Evolutionary conservation across 2,797 vertebrate genomes (phyloP).

Genomic region (Micrastur ruficollis): DNA sequence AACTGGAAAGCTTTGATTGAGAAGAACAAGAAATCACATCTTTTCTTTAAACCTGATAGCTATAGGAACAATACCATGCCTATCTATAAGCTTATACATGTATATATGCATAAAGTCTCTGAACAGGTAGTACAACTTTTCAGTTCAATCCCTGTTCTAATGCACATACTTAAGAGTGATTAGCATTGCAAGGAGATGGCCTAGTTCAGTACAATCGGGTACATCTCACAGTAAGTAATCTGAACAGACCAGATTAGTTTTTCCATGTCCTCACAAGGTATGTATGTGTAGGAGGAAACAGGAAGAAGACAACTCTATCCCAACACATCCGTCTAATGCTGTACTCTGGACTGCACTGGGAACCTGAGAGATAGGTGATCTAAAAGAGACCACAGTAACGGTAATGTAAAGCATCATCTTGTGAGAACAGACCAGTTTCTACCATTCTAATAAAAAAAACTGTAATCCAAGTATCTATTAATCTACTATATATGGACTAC

Average conservation of each 20-base stretch:
- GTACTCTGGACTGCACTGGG: background rate
- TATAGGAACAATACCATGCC: background rate
- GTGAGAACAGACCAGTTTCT: background rate
- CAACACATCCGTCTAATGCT: background rate
- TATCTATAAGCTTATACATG: background rate
- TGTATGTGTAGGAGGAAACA: background rate
- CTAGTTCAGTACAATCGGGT: background rate
- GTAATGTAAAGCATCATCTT: background rate
- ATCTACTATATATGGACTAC: background rate
- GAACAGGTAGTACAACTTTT: conserved; percentile 23
- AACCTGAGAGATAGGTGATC: background rate
- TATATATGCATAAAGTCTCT: background rate
- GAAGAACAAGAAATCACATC: background rate
- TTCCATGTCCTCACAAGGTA: conserved; percentile 24
- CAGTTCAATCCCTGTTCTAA: background rate
- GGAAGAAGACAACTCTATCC: background rate
- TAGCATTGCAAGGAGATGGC: conserved; percentile 38
- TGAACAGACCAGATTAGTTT: conserved; percentile 44
- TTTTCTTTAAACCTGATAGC: background rate
- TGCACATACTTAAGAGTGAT: background rate
- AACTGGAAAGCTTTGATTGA: background rate
- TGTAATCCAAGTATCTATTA: background rate
- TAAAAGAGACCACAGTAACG: background rate
- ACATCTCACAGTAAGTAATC: conserved; percentile 2
- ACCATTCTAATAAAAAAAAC: background rate